Evolutionary conservation across 2,797 vertebrate genomes (phyloP).

Genomic region (Netta rufina): DNA sequence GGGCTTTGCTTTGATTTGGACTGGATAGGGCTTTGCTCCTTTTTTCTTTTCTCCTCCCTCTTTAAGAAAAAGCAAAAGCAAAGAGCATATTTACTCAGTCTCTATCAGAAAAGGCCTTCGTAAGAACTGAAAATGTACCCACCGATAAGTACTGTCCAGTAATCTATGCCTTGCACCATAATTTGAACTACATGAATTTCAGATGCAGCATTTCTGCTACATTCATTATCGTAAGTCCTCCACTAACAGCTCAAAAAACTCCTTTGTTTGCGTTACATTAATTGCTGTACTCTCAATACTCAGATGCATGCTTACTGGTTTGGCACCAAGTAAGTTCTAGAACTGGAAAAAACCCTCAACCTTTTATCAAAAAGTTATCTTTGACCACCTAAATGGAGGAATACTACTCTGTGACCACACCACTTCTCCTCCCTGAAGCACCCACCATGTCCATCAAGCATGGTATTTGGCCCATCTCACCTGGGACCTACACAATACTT

Average conservation of each 20-base stretch:
- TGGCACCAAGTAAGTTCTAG: background rate
- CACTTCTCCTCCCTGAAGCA: background rate
- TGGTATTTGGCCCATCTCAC: background rate
- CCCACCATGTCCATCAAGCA: background rate
- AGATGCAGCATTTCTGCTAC: background rate
- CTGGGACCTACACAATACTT: accelerated
- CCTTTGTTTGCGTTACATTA: background rate
- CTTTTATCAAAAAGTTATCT: background rate
- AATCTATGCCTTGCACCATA: accelerated
- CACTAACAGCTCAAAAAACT: background rate
- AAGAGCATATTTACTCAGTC: background rate
- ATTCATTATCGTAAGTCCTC: accelerated
- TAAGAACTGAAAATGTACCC: background rate
- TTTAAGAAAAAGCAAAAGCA: background rate
- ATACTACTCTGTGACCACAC: background rate
- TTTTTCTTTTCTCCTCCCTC: background rate
- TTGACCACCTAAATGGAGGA: accelerated
- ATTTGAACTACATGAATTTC: background rate
- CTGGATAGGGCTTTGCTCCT: background rate
- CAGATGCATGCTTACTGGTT: accelerated
- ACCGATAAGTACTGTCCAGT: background rate
- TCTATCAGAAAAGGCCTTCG: background rate
- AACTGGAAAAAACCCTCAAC: background rate
- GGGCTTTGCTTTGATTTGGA: background rate
- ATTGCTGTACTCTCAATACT: background rate